Percentiles rank a stretch among this genome's conserved stretches.
Evolutionary conservation across 2,113 vertebrate species (phyloP).

Genomic region (Xyrauchen texanus): DNA sequence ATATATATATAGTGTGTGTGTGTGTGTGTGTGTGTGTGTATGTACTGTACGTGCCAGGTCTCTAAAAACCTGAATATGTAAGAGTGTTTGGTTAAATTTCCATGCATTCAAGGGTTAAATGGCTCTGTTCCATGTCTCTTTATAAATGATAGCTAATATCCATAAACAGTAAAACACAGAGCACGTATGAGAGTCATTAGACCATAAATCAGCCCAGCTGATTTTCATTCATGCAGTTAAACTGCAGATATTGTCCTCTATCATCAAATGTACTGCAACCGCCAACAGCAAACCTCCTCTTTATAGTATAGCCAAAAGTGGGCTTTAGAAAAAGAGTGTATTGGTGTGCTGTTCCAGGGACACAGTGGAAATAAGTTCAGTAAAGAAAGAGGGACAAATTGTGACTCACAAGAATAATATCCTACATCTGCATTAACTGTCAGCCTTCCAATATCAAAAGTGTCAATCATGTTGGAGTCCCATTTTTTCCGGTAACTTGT

Average conservation of each 20-base stretch:
- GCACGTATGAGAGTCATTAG: neutral
- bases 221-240: neutral
- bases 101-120: neutral
- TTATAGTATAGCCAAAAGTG: neutral
- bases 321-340: neutral
- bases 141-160: neutral
- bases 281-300: neutral
- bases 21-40: no score
- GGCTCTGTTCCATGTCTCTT: neutral
- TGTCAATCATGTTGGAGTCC: constrained; percentile 91
- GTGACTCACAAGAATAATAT: constrained; percentile 87
- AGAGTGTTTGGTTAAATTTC: no score
- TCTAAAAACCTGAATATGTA: no score
- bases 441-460: constrained; percentile 85
- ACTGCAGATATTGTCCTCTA: neutral
- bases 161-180: neutral
- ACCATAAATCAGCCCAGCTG: neutral
- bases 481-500: constrained; percentile 86
- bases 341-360: neutral
- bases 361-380: neutral
- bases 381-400: neutral
- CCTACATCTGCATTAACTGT: constrained; percentile 87
- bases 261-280: neutral
- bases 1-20: no score
- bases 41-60: no score